Base-by-base conservation (phyloP, 2,888 invertebrate species). In the Cephus sareptanus region DNA sequence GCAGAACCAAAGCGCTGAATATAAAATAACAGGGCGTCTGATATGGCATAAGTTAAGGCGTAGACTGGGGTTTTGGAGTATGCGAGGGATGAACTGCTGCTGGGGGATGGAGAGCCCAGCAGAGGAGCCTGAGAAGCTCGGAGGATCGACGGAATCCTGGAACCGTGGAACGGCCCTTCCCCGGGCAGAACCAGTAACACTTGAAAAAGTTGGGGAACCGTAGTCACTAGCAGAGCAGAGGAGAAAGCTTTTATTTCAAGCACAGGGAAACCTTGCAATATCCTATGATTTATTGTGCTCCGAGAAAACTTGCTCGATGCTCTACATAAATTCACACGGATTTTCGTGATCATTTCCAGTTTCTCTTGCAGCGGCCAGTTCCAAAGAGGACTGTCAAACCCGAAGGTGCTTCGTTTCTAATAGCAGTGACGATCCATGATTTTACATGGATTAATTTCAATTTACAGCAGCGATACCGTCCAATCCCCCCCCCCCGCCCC, bases 201-300 rank as follows among this genome's bases (percentile, higher is more conserved):
- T 77, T 75, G 77, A 77, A 85, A 81, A 83, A 86, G 80, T 84
- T 84, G 76, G 23, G 69, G 68, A 74, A 30, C 23, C 74, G 34
- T 68, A 73, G 73, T 31, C 35, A 74, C 56, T 15, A 35, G 70
- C 12, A 3, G 23, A 56, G 56, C 56, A 23, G 23, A 23, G 77
- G 33, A 37, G 35, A 31, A 15, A n/a, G 76, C 76, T 78, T 78
- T 78, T 78, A 73, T 73, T 76, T 76, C 75, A 37, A 68, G 76
- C 34, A 78, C 40, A 69, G 73, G 35, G 73, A 15, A 37, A 76
- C 34, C 71, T 69, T 69, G 75, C 77, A 78, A 78, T 78, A 78
- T 78, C 76, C 78, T 34, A 78, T 78, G 76, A 75, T 78, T 78
- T 78, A 78, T 78, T 76, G 34, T 71, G 34, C 34, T 71, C 31